phyloP scores from a whole-genome alignment of 2,113 vertebrate genomes.

The Tauraco erythrolophus region DNA sequence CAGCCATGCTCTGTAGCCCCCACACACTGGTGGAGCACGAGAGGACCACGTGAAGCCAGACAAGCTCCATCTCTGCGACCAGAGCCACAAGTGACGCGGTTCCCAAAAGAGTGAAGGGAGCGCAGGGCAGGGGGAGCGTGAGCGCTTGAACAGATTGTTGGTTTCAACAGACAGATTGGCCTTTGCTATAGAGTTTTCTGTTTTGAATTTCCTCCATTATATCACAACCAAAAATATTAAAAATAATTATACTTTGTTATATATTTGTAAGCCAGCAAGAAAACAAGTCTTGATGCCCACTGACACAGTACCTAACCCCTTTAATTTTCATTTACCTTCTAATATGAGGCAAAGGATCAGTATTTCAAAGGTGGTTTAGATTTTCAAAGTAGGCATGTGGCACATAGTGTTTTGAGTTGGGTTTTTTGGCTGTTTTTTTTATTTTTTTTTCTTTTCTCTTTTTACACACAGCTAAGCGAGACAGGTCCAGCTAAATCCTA shows the following conservation, averaged over 20 bases:
- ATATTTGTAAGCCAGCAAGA: neutral
- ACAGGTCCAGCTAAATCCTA: neutral
- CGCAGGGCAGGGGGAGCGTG: neutral
- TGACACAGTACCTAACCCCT: rapidly evolving
- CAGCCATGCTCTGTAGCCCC: neutral
- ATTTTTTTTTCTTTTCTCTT: neutral
- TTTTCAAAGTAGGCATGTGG: neutral
- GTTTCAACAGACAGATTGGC: slow-evolving; percentile 70
- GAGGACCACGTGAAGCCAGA: neutral
- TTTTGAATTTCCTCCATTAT: slow-evolving; percentile 27
- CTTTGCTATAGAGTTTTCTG: slow-evolving; percentile 48
- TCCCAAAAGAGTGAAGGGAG: slow-evolving; percentile 13
- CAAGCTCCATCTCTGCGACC: neutral
- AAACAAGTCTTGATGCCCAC: neutral
- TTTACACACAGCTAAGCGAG: neutral
- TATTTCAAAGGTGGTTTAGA: neutral
- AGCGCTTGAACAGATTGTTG: slow-evolving; percentile 33
- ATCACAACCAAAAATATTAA: neutral
- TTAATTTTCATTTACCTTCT: neutral
- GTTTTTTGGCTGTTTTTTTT: neutral
- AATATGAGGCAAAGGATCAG: neutral
- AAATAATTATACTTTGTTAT: neutral
- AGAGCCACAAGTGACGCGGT: neutral
- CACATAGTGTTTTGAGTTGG: neutral
- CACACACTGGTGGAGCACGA: slow-evolving; percentile 1